Evolutionary conservation across 1,140 invertebrate species (phyloP).

Genomic region (Semibalanus balanoides): DNA sequence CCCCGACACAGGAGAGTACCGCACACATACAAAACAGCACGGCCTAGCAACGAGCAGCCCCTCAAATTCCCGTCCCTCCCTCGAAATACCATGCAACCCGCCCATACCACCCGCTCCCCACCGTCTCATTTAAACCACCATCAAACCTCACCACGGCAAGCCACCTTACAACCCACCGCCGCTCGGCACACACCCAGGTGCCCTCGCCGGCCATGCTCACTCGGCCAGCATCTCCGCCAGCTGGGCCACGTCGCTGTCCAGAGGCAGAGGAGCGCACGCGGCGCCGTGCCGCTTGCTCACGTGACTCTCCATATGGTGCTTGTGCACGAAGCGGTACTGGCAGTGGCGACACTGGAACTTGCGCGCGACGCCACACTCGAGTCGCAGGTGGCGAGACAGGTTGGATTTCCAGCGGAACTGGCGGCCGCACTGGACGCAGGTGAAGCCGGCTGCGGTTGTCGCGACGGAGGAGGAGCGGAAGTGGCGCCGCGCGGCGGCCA

Average conservation of each 20-base stretch:
- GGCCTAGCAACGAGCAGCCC: too few relatives aligned
- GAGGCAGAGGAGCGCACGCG: not conserved
- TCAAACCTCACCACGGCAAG: too few relatives aligned
- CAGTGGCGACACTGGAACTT: constrained; percentile 16
- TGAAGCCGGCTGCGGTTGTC: not conserved
- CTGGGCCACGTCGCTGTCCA: not conserved
- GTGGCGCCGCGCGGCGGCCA: not conserved
- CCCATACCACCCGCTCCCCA: too few relatives aligned
- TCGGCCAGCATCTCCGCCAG: too few relatives aligned
- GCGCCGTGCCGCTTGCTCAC: constrained; percentile 8
- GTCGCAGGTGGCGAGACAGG: constrained; percentile 53
- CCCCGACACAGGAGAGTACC: too few relatives aligned
- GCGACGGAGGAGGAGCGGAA: not conserved
- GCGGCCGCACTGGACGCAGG: constrained; percentile 43
- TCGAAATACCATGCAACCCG: too few relatives aligned
- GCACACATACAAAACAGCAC: too few relatives aligned
- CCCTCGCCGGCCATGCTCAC: too few relatives aligned
- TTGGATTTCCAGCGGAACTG: constrained; percentile 48
- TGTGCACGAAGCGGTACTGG: constrained; percentile 16
- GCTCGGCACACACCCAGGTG: too few relatives aligned
- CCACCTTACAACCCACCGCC: too few relatives aligned
- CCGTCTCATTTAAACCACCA: too few relatives aligned
- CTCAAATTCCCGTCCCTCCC: too few relatives aligned
- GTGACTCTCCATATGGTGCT: constrained; percentile 17
- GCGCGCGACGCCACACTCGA: constrained; percentile 49